Evolutionary conservation across 2,888 invertebrate genomes (phyloP).

Genomic region (Theodoxus fluviatilis): DNA sequence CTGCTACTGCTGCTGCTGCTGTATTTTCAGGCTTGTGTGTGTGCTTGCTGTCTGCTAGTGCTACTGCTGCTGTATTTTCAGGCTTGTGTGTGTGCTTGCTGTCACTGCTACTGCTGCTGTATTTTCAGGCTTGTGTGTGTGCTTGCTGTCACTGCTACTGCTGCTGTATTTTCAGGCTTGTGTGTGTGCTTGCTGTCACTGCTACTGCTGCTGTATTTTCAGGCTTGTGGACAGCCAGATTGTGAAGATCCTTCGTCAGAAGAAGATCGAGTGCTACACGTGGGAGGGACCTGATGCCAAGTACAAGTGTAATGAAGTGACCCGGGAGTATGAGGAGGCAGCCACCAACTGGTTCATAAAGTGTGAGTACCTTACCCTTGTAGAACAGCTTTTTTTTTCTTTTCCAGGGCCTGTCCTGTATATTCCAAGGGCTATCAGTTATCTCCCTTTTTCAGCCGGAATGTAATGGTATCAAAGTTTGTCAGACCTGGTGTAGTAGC

Average conservation of each 20-base stretch:
- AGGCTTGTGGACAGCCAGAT: slow-evolving; percentile 86
- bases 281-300: slow-evolving; percentile 75
- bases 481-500: not conserved
- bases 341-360: slow-evolving; percentile 90
- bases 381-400: not conserved
- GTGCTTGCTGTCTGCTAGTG: too few relatives aligned
- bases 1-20: too few relatives aligned
- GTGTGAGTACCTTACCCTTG: slow-evolving; percentile 73
- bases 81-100: too few relatives aligned
- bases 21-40: too few relatives aligned
- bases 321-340: slow-evolving; percentile 78
- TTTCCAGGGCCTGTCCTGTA: not conserved
- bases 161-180: not conserved
- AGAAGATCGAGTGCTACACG: slow-evolving; percentile 83
- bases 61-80: too few relatives aligned
- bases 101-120: too few relatives aligned
- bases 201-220: too few relatives aligned
- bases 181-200: slow-evolving; percentile 12
- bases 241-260: slow-evolving; percentile 79
- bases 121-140: too few relatives aligned
- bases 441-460: not conserved
- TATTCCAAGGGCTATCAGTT: not conserved
- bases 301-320: slow-evolving; percentile 71
- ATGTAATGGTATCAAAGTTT: not conserved
- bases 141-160: too few relatives aligned